Conservation (phyloP, 2,888 invertebrate species). For the Elysia crispata region DNA sequence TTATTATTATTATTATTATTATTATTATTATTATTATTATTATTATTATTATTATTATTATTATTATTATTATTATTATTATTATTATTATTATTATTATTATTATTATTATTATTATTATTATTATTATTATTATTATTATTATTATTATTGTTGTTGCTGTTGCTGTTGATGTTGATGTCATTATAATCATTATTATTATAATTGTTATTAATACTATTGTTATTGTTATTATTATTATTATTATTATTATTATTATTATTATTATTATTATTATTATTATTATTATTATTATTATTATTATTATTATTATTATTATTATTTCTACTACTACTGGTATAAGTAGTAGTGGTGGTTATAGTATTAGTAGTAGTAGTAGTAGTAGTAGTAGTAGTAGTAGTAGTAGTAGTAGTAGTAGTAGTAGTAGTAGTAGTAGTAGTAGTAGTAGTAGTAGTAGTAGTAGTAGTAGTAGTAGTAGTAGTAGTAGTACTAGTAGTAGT, state of each 20-base stretch:
- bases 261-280: slow-evolving; percentile 13
- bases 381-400: too few relatives aligned
- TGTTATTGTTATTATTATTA: slow-evolving; percentile 11
- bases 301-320: too few relatives aligned
- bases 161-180: not conserved
- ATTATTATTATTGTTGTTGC: slow-evolving; percentile 10
- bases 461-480: too few relatives aligned
- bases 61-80: slow-evolving; percentile 6
- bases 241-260: slow-evolving; percentile 7
- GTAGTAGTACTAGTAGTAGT: too few relatives aligned
- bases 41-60: not conserved
- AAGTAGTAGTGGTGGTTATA: too few relatives aligned
- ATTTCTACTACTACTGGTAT: too few relatives aligned
- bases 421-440: slow-evolving; percentile 9
- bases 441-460: not conserved
- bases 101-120: not conserved
- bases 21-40: slow-evolving; percentile 7
- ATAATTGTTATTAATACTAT: not conserved
- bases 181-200: not conserved
- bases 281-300: not conserved
- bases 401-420: slow-evolving; percentile 6
- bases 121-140: not conserved
- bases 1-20: not conserved
- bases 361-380: too few relatives aligned
- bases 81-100: not conserved